phyloP scores from a whole-genome alignment of 2,797 vertebrate species.

The Cynopterus sphinx region DNA sequence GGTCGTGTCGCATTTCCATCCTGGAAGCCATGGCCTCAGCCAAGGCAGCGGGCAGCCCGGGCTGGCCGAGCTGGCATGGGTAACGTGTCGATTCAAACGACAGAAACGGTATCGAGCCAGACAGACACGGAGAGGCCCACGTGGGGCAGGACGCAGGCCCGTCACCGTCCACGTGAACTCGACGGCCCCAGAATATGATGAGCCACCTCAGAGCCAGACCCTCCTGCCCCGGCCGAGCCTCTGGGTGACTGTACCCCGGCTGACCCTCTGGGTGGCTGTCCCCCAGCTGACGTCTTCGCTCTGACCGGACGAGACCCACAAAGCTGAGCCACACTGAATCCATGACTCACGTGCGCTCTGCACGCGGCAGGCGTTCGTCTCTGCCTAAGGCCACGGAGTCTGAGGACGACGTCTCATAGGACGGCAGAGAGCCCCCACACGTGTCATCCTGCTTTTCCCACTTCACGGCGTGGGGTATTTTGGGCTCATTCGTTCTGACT shows the following conservation, averaged over 20 bases:
- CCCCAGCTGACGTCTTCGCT: neutral
- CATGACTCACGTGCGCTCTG: no score
- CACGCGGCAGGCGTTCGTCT: fast-evolving
- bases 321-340: neutral
- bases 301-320: no score
- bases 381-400: no score
- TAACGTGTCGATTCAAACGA: neutral
- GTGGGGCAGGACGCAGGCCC: neutral
- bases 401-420: no score
- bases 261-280: neutral
- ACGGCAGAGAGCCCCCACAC: no score
- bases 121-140: fast-evolving
- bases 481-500: neutral
- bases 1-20: no score
- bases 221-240: neutral
- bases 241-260: neutral
- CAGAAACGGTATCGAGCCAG: neutral
- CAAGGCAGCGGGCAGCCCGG: neutral
- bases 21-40: neutral
- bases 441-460: no score
- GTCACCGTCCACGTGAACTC: neutral
- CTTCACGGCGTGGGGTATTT: no score
- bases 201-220: neutral
- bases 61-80: neutral
- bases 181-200: neutral